These are phyloP conservation scores for Habrosyne pyritoides DNA, from an alignment of 2,888 invertebrate genomes.

Conservation along the genomic window DNA sequence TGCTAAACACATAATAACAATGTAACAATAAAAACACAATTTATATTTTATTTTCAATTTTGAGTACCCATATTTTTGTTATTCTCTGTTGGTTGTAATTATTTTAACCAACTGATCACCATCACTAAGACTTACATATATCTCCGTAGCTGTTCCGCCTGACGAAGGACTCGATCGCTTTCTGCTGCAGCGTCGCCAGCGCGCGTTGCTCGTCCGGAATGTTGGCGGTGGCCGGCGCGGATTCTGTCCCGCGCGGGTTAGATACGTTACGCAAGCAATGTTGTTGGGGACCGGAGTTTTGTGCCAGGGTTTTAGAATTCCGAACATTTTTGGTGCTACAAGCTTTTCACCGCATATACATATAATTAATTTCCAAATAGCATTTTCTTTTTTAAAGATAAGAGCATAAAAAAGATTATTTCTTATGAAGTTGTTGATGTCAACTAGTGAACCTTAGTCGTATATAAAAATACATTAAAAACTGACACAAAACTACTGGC, in stretches of 20 bases:
- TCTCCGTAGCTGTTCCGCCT: constrained; percentile 90
- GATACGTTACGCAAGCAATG: constrained; percentile 36
- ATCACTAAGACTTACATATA: constrained; percentile 81
- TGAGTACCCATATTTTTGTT: too few species aligned
- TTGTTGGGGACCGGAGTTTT: constrained; percentile 13
- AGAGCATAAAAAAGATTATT: too few species aligned
- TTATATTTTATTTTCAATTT: too few species aligned
- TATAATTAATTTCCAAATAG: too few species aligned
- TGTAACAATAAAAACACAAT: too few species aligned
- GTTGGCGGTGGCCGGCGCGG: constrained; percentile 65
- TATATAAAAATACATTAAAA: not conserved
- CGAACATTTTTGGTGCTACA: too few species aligned
- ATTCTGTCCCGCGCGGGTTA: constrained; percentile 65
- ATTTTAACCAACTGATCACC: not conserved
- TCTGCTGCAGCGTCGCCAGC: constrained; percentile 75
- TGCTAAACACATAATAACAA: too few species aligned
- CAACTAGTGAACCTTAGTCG: too few species aligned
- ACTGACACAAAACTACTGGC: constrained; percentile 40
- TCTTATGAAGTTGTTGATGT: too few species aligned
- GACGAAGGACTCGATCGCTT: constrained; percentile 86
- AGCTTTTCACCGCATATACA: too few species aligned
- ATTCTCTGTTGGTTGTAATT: too few species aligned
- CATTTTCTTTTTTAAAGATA: too few species aligned
- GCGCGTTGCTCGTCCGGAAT: constrained; percentile 83
- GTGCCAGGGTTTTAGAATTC: constrained; percentile 9